Percentiles rank a stretch among this genome's conserved stretches.
Conservation (phyloP, 2,888 invertebrate species). For the Ormyrus nitidulus region DNA sequence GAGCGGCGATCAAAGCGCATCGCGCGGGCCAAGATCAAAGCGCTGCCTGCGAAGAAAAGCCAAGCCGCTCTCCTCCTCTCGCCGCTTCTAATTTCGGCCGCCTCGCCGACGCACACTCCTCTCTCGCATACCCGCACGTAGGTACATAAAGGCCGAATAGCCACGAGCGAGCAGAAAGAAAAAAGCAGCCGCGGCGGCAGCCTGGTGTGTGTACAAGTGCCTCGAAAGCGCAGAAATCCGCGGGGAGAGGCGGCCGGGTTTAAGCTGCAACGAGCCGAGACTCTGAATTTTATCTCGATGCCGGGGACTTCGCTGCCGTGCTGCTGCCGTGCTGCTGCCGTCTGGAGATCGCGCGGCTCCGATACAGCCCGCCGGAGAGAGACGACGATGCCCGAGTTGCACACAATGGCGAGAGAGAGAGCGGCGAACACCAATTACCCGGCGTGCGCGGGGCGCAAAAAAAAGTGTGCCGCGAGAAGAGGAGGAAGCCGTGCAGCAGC, state of each 20-base stretch:
- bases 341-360: constrained; percentile 66
- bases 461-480: background rate
- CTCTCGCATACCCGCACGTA: no score
- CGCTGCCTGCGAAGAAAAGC: no score
- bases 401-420: constrained; percentile 63
- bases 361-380: constrained; percentile 61
- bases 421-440: constrained; percentile 68
- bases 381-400: constrained; percentile 64
- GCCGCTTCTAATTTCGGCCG: no score
- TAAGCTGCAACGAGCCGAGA: background rate
- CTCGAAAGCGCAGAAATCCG: constrained; percentile 5
- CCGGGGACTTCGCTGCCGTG: constrained; percentile 13
- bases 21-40: no score
- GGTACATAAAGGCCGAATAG: no score
- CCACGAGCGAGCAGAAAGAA: no score
- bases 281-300: constrained; percentile 64
- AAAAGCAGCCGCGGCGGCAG: no score
- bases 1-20: no score
- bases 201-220: no score
- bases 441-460: constrained; percentile 7
- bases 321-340: constrained; percentile 44
- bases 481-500: background rate
- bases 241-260: background rate
- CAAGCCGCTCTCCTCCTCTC: no score
- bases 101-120: no score